Conservation (phyloP, 2,888 invertebrate genomes). For the Drosophila colorata region DNA sequence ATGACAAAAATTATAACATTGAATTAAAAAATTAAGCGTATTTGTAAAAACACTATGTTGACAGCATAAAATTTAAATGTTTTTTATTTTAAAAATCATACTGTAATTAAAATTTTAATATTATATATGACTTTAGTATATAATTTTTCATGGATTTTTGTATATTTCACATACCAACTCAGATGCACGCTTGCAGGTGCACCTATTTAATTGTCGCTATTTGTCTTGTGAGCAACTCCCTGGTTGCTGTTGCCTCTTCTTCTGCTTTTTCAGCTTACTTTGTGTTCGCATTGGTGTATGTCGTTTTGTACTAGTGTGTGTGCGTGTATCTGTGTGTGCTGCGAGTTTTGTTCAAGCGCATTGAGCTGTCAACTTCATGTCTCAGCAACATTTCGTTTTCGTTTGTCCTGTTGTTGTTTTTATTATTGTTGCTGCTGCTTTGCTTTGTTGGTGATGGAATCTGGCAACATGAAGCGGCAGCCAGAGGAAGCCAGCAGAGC, state of each 20-base stretch:
- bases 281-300: constrained; percentile 40
- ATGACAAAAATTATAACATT: no score
- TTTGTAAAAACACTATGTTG: no score
- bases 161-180: background rate
- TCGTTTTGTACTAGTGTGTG: constrained; percentile 29
- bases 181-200: constrained; percentile 18
- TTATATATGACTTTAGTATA: no score
- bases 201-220: constrained; percentile 32
- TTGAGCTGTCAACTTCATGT: constrained; percentile 84
- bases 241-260: constrained; percentile 37
- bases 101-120: no score
- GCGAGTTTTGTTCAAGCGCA: constrained; percentile 82
- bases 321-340: constrained; percentile 21
- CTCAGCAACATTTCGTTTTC: constrained; percentile 82
- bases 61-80: no score
- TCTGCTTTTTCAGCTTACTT: constrained; percentile 52
- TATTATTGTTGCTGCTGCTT: constrained; percentile 35
- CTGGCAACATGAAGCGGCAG: constrained; percentile 57
- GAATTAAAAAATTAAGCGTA: no score
- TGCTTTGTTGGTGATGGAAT: constrained; percentile 78
- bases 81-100: no score
- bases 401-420: constrained; percentile 63
- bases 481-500: constrained; percentile 48
- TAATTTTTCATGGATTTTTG: background rate
- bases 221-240: constrained; percentile 38